Percentiles rank a stretch among this genome's conserved stretches.
These are phyloP conservation scores for Meles meles DNA, from an alignment of 2,113 vertebrate genomes.

Conservation along the genomic window DNA sequence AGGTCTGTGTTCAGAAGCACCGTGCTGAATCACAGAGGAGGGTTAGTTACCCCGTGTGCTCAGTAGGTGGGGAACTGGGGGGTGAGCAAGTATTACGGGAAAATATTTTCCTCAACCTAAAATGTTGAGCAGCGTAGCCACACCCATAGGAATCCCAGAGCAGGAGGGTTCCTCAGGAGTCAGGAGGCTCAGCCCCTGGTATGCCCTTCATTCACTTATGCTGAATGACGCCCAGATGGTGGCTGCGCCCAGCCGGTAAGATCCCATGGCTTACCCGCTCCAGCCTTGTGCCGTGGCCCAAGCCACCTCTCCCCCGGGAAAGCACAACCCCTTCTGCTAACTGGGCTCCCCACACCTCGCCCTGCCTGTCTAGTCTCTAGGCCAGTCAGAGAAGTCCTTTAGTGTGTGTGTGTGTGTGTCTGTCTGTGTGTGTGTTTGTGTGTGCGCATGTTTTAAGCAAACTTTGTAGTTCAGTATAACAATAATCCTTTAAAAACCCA, in stretches of 20 bases:
- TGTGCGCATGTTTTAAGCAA: background rate
- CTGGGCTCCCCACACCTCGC: no score
- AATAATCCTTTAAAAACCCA: background rate
- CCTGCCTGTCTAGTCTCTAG: background rate
- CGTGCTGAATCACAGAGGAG: background rate
- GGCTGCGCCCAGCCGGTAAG: rapidly evolving
- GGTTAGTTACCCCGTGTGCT: background rate
- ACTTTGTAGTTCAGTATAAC: background rate
- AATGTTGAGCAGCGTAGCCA: background rate
- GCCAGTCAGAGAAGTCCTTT: background rate
- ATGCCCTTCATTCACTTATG: no score
- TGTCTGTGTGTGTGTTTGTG: no score
- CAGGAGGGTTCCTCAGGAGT: background rate
- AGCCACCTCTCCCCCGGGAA: background rate
- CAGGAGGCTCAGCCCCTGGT: background rate
- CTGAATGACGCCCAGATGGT: rapidly evolving
- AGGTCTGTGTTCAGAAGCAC: background rate
- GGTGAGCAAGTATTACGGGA: background rate
- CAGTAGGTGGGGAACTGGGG: background rate
- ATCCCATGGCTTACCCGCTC: background rate
- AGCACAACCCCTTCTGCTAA: background rate
- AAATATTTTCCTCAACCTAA: background rate
- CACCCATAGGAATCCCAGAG: background rate
- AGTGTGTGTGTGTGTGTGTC: background rate
- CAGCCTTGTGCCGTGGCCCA: rapidly evolving